phyloP scores from a whole-genome alignment of 2,113 vertebrate genomes.

The Accipiter cooperii region DNA sequence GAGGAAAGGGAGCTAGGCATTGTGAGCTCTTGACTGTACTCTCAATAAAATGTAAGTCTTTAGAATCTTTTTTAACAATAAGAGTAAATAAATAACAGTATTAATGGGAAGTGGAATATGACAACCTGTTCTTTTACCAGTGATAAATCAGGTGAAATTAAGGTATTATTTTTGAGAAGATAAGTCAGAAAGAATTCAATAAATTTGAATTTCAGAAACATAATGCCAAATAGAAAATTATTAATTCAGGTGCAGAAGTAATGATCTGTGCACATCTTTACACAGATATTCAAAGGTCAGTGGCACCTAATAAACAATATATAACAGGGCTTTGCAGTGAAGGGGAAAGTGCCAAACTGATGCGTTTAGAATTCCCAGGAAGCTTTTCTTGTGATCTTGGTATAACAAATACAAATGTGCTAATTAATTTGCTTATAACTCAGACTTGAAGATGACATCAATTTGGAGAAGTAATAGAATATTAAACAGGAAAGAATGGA shows the following conservation, averaged over 20 bases:
- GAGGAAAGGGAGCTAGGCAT: not conserved
- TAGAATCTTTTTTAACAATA: not conserved
- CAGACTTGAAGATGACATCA: conserved; percentile 1
- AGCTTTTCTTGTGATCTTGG: not conserved
- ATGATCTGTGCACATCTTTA: not conserved
- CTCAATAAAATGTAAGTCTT: not conserved
- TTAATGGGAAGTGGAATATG: not conserved
- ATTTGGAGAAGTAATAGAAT: not conserved
- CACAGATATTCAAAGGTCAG: not conserved
- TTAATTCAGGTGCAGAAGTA: not conserved
- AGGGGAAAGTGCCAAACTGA: not conserved
- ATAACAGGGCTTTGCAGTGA: not conserved
- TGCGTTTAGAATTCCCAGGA: not conserved
- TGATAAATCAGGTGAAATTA: not conserved
- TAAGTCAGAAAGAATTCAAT: not conserved
- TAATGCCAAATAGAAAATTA: not conserved
- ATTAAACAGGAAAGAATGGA: not conserved
- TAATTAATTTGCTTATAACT: conserved; percentile 43
- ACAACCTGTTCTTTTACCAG: not conserved
- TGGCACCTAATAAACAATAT: not conserved
- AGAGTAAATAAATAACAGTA: not conserved
- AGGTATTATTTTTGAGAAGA: not conserved
- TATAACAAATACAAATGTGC: conserved; percentile 12
- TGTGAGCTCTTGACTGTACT: not conserved
- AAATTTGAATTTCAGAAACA: not conserved